These are phyloP conservation scores for Jaculus jaculus DNA, from an alignment of 2,113 vertebrate genomes.

Conservation along the genomic window DNA sequence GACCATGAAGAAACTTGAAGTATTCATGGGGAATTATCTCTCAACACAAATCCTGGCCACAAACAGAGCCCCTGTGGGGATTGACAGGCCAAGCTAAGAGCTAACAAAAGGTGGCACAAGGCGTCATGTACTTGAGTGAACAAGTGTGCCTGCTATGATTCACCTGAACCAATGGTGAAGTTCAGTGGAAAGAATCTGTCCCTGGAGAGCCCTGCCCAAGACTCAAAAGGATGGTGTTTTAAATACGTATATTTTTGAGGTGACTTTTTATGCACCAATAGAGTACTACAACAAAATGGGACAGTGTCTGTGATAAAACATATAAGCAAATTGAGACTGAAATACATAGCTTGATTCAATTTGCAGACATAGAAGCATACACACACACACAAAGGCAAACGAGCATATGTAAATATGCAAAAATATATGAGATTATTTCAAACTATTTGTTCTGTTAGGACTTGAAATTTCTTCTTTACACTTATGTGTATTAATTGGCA, in stretches of 20 bases:
- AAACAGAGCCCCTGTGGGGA: not conserved
- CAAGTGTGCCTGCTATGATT: not conserved
- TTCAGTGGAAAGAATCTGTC: too few relatives aligned
- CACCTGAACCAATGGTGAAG: not conserved
- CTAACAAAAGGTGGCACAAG: not conserved
- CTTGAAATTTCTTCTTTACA: not conserved
- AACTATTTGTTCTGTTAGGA: not conserved
- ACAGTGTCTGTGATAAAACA: not conserved
- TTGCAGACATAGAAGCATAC: not conserved
- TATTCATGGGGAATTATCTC: constrained; percentile 34
- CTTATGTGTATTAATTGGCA: not conserved
- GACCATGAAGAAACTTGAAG: constrained; percentile 10
- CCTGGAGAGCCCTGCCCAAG: not conserved
- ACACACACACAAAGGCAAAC: not conserved
- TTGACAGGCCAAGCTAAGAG: not conserved
- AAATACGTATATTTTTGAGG: not conserved
- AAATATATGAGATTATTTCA: not conserved
- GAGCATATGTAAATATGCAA: not conserved
- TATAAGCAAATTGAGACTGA: not conserved
- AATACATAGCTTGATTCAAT: not conserved
- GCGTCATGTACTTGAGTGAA: not conserved
- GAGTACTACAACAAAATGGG: not conserved
- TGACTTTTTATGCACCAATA: not conserved
- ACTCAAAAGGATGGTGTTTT: not conserved
- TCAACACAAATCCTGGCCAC: not conserved